Evolutionary conservation across 2,888 invertebrate genomes (phyloP), one percentile per base, ranked within the genome.

Genomic region (Lysandra coridon): DNA sequence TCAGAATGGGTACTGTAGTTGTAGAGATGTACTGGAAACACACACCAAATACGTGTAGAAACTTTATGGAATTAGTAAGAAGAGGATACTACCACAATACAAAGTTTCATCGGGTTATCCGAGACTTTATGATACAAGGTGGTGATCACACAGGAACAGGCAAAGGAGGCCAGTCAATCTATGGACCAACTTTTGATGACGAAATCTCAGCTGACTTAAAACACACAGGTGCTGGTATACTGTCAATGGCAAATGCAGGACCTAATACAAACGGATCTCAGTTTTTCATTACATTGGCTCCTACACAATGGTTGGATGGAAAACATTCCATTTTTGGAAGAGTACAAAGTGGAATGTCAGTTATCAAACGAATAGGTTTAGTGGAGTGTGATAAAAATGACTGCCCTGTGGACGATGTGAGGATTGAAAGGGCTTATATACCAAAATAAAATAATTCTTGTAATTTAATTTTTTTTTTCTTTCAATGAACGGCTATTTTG

Each of bases 21-120:
- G 93, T 99, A 78, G 99, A 99, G 91, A 95, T 99, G 82, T 99
- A 99, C 88, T 99, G 99, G 99, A 98, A 98, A 88, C 99, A 99
- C 89, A 97, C 99, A 0, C 99, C 99, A n/a, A 96, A 97, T 84
- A 99, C 99, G 0, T 99, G 99, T 85, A 95, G 98, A 86, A 99
- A 99, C 89, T 99, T 99, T 92, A 99, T 99, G 80, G 99, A 99
- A 91, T 94, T 99, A 44, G 95, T 98, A 0, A 95, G 98, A 80
- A 95, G 99, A 85, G 99, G 99, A 33, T 99, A 99, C 91, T 99
- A 99, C 89, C 99, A 99, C 91, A 98, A 97, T 82, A 98, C 99
- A 4, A 97, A 98, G 85, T 99, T 99, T 90, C 99, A 99, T 90
- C 95, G 99, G 85, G 97, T 99, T 69, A 99, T 99, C 81, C 95